Evolutionary conservation across 2,888 invertebrate species (phyloP).

Genomic region (Drosophila macrospina): DNA sequence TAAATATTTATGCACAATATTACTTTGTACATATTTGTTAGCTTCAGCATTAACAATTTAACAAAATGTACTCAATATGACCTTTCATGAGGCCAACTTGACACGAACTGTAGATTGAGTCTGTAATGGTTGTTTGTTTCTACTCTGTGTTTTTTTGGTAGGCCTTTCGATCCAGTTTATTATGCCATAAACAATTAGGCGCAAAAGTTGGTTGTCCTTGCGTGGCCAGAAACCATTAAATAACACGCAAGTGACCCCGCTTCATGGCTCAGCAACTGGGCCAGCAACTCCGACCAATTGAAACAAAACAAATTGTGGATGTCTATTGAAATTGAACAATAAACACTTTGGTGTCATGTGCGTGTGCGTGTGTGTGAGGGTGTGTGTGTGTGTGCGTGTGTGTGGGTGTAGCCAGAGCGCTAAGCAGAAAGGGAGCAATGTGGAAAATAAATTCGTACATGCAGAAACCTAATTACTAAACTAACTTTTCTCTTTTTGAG

Average conservation of each 20-base stretch:
- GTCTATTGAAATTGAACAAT: conserved; percentile 57
- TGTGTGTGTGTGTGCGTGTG: not conserved
- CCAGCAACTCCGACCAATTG: conserved; percentile 5
- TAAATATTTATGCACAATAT: not conserved
- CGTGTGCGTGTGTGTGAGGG: not conserved
- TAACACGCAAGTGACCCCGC: conserved; percentile 56
- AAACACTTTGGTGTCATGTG: conserved; percentile 49
- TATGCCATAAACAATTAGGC: conserved; percentile 65
- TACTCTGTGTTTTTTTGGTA: conserved; percentile 9
- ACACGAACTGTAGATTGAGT: conserved; percentile 41
- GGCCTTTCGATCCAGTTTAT: conserved; percentile 50
- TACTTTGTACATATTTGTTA: not conserved
- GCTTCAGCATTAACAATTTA: conserved; percentile 7
- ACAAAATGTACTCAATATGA: conserved; percentile 18
- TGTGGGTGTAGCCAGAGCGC: too few relatives aligned
- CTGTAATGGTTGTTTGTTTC: conserved; percentile 18
- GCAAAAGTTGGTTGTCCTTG: conserved; percentile 62
- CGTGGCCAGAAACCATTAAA: conserved; percentile 61
- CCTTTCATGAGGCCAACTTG: conserved; percentile 31
- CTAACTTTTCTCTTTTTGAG: conserved; percentile 14
- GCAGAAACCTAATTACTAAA: conserved; percentile 12
- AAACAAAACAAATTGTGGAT: conserved; percentile 45
- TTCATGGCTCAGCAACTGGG: conserved; percentile 11
- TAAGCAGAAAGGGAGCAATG: not conserved
- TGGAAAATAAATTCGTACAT: not conserved